Evolutionary conservation across 2,113 vertebrate species (phyloP).

Genomic region (Prolemur simus): DNA sequence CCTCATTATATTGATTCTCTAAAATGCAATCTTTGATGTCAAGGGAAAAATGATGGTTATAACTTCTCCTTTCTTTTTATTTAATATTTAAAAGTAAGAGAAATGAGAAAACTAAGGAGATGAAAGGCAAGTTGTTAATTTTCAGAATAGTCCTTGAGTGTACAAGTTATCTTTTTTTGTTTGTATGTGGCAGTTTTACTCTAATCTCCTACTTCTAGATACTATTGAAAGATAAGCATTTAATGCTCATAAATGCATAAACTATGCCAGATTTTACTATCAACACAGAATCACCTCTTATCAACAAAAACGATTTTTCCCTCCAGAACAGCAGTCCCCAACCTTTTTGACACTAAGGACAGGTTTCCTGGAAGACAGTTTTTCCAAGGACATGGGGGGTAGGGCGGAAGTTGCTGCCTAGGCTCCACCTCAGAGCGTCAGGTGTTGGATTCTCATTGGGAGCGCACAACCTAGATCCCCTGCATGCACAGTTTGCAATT

Average conservation of each 20-base stretch:
- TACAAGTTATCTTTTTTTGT: background rate
- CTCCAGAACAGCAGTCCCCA: background rate
- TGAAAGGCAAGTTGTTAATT: background rate
- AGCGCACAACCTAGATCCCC: no score
- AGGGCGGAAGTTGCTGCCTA: no score
- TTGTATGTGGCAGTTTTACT: background rate
- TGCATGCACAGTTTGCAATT: no score
- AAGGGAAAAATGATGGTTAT: background rate
- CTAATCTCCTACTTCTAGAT: background rate
- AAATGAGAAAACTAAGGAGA: slow-evolving; percentile 1
- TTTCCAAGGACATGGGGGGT: no score
- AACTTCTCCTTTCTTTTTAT: background rate
- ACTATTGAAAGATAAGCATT: background rate
- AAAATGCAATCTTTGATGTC: background rate
- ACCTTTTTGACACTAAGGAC: no score
- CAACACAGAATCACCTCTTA: background rate
- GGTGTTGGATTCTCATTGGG: no score
- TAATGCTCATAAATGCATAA: background rate
- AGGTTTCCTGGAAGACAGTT: no score
- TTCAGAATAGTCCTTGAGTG: background rate
- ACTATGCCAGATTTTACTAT: background rate
- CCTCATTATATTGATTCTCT: background rate
- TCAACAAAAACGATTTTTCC: background rate
- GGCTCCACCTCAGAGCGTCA: no score
- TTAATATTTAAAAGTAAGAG: background rate